Conservation (phyloP, 2,888 invertebrate genomes). For the Prostheceraeus crozeri region DNA sequence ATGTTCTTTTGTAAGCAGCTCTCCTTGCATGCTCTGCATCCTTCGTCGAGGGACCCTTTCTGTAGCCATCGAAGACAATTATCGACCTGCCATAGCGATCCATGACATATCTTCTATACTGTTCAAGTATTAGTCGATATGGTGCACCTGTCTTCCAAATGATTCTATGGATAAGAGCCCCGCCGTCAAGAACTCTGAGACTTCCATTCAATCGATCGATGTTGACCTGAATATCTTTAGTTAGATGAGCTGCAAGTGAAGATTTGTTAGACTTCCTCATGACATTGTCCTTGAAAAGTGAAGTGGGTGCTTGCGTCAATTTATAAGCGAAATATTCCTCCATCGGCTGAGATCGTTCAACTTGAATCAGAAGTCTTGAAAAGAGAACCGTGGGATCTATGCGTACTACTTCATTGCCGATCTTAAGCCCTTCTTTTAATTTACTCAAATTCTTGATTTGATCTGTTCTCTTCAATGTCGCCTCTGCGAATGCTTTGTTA, state of each 20-base stretch:
- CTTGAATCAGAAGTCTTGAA: constrained; percentile 11
- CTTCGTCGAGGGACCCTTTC: constrained; percentile 11
- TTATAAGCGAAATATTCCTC: constrained; percentile 17
- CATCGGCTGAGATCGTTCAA: constrained; percentile 14
- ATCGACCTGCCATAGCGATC: constrained; percentile 7
- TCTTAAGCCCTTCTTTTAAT: constrained; percentile 4
- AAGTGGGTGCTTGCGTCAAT: not conserved
- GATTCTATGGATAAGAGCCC: constrained; percentile 13
- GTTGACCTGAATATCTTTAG: constrained; percentile 6
- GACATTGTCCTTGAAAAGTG: not conserved
- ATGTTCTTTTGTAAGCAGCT: constrained; percentile 12
- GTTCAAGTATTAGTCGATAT: not conserved
- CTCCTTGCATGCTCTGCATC: constrained; percentile 6
- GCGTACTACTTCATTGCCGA: constrained; percentile 4
- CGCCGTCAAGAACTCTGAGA: not conserved
- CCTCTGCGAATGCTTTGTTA: constrained; percentile 11
- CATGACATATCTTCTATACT: constrained; percentile 12
- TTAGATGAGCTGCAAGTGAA: constrained; percentile 5
- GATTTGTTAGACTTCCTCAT: constrained; percentile 17
- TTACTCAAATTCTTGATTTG: constrained; percentile 19
- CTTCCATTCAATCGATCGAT: constrained; percentile 14
- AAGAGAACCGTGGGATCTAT: constrained; percentile 7
- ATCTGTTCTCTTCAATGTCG: constrained; percentile 6
- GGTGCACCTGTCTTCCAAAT: constrained; percentile 17
- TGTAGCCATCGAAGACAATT: not conserved